Conservation (phyloP, 2,113 vertebrate genomes). For the Carassius gibelio region DNA sequence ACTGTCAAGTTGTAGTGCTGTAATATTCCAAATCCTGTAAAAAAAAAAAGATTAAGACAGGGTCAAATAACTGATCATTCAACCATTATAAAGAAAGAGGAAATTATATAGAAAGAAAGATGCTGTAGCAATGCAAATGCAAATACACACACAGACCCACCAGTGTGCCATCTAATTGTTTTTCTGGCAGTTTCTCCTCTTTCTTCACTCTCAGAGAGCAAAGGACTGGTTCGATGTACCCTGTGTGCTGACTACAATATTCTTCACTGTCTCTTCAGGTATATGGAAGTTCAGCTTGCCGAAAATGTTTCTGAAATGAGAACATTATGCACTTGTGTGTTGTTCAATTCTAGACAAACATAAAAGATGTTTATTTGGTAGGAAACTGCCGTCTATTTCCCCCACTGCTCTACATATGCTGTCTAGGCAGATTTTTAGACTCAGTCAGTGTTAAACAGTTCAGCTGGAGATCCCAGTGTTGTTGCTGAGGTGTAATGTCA, state of each 20-base stretch:
- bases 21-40: conserved; percentile 64
- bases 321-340: conserved; percentile 12
- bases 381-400: neutral
- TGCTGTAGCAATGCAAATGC: neutral
- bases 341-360: neutral
- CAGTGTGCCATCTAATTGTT: conserved; percentile 44
- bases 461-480: conserved; percentile 5
- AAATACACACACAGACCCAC: conserved; percentile 52
- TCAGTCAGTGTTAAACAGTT: conserved; percentile 16
- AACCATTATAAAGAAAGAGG: neutral
- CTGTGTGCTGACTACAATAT: conserved; percentile 67
- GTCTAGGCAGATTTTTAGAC: neutral
- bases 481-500: conserved; percentile 19
- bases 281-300: conserved; percentile 76
- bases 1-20: conserved; percentile 49
- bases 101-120: neutral
- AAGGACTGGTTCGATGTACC: conserved; percentile 74
- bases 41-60: neutral
- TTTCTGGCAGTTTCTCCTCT: conserved; percentile 63
- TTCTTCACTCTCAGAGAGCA: conserved; percentile 70
- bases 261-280: conserved; percentile 70
- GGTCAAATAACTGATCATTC: neutral
- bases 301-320: conserved; percentile 76
- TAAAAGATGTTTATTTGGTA: neutral
- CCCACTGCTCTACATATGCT: neutral